These are phyloP conservation scores for Stomorhina lunata DNA, from an alignment of 2,888 invertebrate species.

Conservation along the genomic window DNA sequence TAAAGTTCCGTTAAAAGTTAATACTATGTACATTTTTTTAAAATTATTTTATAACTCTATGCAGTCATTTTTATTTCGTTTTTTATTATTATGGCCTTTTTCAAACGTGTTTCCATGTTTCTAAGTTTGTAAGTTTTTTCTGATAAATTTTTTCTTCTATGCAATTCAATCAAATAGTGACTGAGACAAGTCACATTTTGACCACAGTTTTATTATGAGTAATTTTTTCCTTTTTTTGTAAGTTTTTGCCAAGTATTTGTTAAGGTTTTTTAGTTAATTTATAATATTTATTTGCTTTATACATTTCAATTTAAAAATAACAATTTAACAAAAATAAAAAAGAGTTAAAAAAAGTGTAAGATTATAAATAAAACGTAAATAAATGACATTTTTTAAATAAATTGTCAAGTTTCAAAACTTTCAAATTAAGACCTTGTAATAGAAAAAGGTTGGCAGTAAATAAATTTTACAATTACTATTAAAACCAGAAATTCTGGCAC, in stretches of 20 bases:
- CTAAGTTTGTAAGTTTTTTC: neutral
- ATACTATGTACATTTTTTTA: neutral
- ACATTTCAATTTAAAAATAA: slow-evolving; percentile 3
- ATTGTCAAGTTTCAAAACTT: neutral
- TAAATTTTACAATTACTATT: too few relatives aligned
- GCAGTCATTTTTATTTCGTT: neutral
- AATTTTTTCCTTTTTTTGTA: slow-evolving; percentile 5
- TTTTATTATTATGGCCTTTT: neutral
- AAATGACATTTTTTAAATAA: too few relatives aligned
- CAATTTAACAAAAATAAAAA: too few relatives aligned
- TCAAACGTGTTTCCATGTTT: too few relatives aligned
- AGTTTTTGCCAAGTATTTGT: neutral
- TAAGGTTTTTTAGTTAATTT: neutral
- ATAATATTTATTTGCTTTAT: neutral
- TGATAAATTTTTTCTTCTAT: neutral
- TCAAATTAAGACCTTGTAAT: neutral
- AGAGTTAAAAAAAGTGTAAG: too few relatives aligned
- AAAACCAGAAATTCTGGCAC: neutral
- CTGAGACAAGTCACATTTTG: neutral
- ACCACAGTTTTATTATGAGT: slow-evolving; percentile 30
- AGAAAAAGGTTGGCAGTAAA: too few relatives aligned
- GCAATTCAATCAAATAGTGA: neutral
- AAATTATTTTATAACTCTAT: slow-evolving; percentile 36
- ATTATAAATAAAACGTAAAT: too few relatives aligned
- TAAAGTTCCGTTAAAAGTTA: slow-evolving; percentile 38